Evolutionary conservation across 2,888 invertebrate genomes (phyloP).

Genomic region (Cosmia trapezina): DNA sequence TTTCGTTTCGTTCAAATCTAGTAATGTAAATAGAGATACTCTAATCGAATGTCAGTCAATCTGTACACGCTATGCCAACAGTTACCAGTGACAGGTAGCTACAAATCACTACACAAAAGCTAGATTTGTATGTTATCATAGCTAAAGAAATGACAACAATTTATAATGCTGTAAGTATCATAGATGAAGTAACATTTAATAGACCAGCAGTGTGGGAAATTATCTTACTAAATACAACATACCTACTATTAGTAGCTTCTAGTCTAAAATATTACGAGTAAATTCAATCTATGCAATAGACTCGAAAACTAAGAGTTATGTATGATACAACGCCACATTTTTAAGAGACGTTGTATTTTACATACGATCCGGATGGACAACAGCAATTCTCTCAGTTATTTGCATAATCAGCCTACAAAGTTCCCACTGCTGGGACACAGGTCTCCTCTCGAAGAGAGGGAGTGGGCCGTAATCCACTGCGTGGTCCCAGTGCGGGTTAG

Average conservation of each 20-base stretch:
- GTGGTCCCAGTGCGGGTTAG: too few species aligned
- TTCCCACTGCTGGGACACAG: too few species aligned
- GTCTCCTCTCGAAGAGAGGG: too few species aligned
- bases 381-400: not conserved
- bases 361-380: not conserved
- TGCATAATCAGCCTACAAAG: too few species aligned
- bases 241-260: not conserved
- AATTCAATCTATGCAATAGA: not conserved
- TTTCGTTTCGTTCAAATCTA: slow-evolving; percentile 21
- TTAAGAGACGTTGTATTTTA: not conserved
- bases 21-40: slow-evolving; percentile 47
- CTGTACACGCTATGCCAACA: slow-evolving; percentile 32
- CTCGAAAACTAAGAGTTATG: not conserved
- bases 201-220: slow-evolving; percentile 20
- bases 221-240: slow-evolving; percentile 1
- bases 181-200: slow-evolving; percentile 41
- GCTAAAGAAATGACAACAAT: slow-evolving; percentile 43
- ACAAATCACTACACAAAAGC: slow-evolving; percentile 43
- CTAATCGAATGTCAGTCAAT: slow-evolving; percentile 63
- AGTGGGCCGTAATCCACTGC: too few species aligned
- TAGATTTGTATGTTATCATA: slow-evolving; percentile 51
- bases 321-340: not conserved
- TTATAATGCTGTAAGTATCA: slow-evolving; percentile 38
- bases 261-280: not conserved
- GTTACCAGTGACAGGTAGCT: slow-evolving; percentile 49